A percentile compares a stretch with the other conserved stretches of the same genome.
These are phyloP conservation scores for Leucoptera coffeella DNA, from an alignment of 2,888 invertebrate species.

Conservation along the genomic window DNA sequence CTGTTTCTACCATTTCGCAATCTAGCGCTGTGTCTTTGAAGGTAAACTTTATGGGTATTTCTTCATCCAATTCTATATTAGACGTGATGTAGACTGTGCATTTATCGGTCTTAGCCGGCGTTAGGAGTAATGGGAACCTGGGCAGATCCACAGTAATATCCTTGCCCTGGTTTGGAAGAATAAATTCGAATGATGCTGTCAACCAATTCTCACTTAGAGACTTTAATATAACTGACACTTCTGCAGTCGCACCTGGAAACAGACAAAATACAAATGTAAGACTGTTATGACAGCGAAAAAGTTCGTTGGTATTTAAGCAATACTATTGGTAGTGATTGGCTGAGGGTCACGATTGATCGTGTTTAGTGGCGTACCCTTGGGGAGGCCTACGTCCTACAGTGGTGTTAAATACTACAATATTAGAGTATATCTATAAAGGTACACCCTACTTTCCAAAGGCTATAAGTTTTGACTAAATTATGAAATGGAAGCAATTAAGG, in stretches of 20 bases:
- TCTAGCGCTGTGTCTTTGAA: conserved; percentile 29
- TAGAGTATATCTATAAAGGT: too few species aligned
- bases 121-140: conserved; percentile 23
- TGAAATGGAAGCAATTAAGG: too few species aligned
- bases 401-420: too few species aligned
- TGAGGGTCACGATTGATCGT: too few species aligned
- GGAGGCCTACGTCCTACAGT: too few species aligned
- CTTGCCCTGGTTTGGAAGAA: conserved; percentile 14
- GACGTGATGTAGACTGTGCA: conserved; percentile 25
- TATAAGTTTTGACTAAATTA: too few species aligned
- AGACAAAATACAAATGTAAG: too few species aligned
- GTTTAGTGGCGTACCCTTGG: too few species aligned
- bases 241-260: conserved; percentile 21
- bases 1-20: conserved; percentile 18
- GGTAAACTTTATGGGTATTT: conserved; percentile 17
- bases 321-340: too few species aligned
- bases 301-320: too few species aligned
- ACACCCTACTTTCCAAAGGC: too few species aligned
- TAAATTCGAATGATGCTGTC: conserved; percentile 25
- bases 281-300: too few species aligned
- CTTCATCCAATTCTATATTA: conserved; percentile 17
- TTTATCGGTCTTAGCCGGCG: conserved; percentile 27
- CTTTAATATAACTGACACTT: conserved; percentile 19
- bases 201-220: conserved; percentile 31
- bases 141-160: conserved; percentile 28